Evolutionary conservation across 2,888 invertebrate species (phyloP), one percentile per base, ranked within the genome.

Genomic region (Deladenus siricidicola): DNA sequence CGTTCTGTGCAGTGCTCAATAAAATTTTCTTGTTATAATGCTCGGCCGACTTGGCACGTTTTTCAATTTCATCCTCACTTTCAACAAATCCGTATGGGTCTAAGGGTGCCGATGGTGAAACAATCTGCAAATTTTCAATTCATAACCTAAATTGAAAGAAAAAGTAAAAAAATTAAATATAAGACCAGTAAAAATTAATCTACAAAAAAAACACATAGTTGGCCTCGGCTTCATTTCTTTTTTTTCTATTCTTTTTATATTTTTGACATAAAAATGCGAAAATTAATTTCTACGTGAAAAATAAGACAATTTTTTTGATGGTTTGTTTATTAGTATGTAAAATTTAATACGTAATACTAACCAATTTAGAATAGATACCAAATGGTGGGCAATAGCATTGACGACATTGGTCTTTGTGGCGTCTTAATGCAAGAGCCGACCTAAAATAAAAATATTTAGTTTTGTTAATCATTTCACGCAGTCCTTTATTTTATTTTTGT

Each of bases 401-500:
- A 1, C 73, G 66, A 43, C 70, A 71, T 45, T 74, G 73, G 62
- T 76, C 76, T 34, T 67, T 64, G 60, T 77, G 77, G 6, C 77
- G 71, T 17, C 77, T 68, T 17, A 77, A 68, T 26, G 77, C 74
- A 1, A 73, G 56, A 21, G 69, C 67, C 6, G 73, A 72, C 23
- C 71, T 63, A 52, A 60, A 14, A 42, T 42, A 10, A 42, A 42
- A 42, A n/a, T n/a, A n/a, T n/a, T n/a, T n/a, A n/a, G n/a, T n/a
- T n/a, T n/a, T n/a, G n/a, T n/a, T n/a, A n/a, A n/a, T n/a, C n/a
- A n/a, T n/a, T n/a, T n/a, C n/a, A n/a, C n/a, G n/a, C n/a, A n/a
- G n/a, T n/a, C n/a, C n/a, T n/a, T n/a, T n/a, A n/a, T n/a, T n/a
- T n/a, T n/a, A n/a, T n/a, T n/a, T 28, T 50, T 19, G 14, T 21